A percentile compares a stretch with the other conserved stretches of the same genome.
Conservation (phyloP, 2,888 invertebrate species). For the Erannis defoliaria region DNA sequence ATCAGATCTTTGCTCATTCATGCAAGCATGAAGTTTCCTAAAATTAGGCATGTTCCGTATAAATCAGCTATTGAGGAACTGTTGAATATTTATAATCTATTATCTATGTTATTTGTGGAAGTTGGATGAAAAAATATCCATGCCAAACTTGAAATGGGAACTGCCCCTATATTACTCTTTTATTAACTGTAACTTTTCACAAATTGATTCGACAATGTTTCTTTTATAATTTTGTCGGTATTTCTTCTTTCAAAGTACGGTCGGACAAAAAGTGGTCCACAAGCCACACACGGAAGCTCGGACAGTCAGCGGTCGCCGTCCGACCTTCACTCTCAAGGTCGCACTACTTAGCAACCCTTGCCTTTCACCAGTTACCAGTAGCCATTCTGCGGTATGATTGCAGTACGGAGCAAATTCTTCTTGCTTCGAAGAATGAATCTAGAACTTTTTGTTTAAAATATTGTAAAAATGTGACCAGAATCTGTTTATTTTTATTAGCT, state of each 20-base stretch:
- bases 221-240: background rate
- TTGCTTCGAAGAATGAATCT: conserved; percentile 21
- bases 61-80: too few species aligned
- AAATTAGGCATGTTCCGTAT: too few species aligned
- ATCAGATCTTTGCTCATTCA: too few species aligned
- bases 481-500: background rate
- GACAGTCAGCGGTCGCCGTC: conserved; percentile 28
- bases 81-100: too few species aligned
- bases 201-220: too few species aligned
- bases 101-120: too few species aligned
- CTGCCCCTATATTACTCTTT: too few species aligned
- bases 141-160: too few species aligned
- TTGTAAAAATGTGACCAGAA: background rate
- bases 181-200: too few species aligned
- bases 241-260: conserved; percentile 4
- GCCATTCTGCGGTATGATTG: conserved; percentile 22
- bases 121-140: too few species aligned
- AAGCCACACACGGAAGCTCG: conserved; percentile 25
- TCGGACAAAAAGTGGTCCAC: conserved; percentile 11
- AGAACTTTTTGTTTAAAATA: conserved; percentile 16
- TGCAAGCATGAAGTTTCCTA: too few species aligned
- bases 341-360: conserved; percentile 38
- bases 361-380: conserved; percentile 54
- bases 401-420: conserved; percentile 9
- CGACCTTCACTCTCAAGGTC: conserved; percentile 35